Percentiles rank a stretch among this genome's conserved stretches.
Conservation (phyloP, 2,113 vertebrate species). For the Coryphaenoides rupestris region DNA sequence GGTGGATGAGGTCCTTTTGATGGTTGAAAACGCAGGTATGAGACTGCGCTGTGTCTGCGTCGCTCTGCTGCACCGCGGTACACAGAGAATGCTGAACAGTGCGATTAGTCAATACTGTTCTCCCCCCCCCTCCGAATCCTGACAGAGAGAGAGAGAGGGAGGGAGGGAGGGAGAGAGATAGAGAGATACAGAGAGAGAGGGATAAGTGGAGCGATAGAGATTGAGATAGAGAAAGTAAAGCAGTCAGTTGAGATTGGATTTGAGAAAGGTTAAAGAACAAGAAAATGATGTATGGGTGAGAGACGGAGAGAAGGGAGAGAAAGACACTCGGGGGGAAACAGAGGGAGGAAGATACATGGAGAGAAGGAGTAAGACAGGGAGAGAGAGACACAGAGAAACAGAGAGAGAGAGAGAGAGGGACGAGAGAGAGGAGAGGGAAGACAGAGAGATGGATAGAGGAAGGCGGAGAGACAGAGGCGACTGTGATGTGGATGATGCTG, state of each 20-base stretch:
- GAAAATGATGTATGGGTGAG: background rate
- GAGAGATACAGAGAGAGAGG: slow-evolving; percentile 26
- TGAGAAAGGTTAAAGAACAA: background rate
- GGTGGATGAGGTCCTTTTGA: too few species aligned
- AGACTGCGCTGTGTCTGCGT: too few species aligned
- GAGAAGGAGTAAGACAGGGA: too few species aligned
- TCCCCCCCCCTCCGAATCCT: background rate
- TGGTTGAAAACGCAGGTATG: too few species aligned
- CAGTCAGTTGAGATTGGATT: slow-evolving; percentile 27
- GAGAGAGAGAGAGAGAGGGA: too few species aligned
- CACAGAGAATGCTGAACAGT: slow-evolving; percentile 33
- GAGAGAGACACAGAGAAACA: too few species aligned
- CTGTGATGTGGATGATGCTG: slow-evolving; percentile 22
- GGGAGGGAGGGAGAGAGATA: background rate
- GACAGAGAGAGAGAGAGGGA: slow-evolving; percentile 9
- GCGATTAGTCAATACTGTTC: slow-evolving; percentile 50
- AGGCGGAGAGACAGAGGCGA: slow-evolving; percentile 47
- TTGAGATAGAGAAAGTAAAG: background rate
- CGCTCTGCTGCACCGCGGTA: slow-evolving; percentile 24
- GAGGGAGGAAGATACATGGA: background rate
- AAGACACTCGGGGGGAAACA: slow-evolving; percentile 21
- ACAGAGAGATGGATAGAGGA: slow-evolving; percentile 45
- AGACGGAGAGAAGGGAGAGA: background rate
- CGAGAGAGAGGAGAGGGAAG: too few species aligned
- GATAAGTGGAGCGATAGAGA: slow-evolving; percentile 15